Evolutionary conservation across 2,113 vertebrate species (phyloP).

Genomic region (Channa maculata): DNA sequence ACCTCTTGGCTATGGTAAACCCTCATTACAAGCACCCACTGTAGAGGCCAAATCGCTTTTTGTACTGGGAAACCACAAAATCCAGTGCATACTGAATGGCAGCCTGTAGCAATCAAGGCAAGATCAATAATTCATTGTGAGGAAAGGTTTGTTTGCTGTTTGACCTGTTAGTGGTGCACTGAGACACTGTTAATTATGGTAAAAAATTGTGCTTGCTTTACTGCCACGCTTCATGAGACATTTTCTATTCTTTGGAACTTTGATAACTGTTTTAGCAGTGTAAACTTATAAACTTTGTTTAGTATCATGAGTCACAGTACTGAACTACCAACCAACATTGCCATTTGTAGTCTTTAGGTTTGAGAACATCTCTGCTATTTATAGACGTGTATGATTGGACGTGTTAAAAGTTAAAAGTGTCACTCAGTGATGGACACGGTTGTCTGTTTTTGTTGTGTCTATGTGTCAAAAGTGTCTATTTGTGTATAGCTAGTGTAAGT

Average conservation of each 20-base stretch:
- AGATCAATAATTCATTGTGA: constrained; percentile 71
- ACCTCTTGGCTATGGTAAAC: constrained; percentile 15
- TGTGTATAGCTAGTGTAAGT: background rate
- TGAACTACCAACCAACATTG: constrained; percentile 7
- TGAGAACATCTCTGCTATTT: constrained; percentile 31
- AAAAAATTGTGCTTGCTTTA: background rate
- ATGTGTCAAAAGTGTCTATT: constrained; percentile 4
- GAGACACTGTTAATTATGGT: constrained; percentile 39
- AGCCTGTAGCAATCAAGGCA: constrained; percentile 12
- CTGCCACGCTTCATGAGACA: background rate
- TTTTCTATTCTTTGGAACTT: background rate
- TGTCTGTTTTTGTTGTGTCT: background rate
- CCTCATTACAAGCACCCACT: constrained; percentile 20
- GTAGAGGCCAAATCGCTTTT: constrained; percentile 21
- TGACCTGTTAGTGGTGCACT: constrained; percentile 23
- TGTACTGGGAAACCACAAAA: constrained; percentile 37
- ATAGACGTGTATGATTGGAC: background rate
- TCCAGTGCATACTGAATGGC: constrained; percentile 19
- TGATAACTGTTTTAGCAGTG: constrained; percentile 12
- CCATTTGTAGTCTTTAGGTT: constrained; percentile 40
- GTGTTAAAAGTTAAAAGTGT: constrained; percentile 4
- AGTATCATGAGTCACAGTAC: constrained; percentile 22
- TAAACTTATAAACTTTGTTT: constrained; percentile 16
- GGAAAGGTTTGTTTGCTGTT: constrained; percentile 51
- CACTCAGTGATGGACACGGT: constrained; percentile 3